Base-by-base conservation (phyloP, 1,140 invertebrate species). In the Chlorops oryzae region DNA sequence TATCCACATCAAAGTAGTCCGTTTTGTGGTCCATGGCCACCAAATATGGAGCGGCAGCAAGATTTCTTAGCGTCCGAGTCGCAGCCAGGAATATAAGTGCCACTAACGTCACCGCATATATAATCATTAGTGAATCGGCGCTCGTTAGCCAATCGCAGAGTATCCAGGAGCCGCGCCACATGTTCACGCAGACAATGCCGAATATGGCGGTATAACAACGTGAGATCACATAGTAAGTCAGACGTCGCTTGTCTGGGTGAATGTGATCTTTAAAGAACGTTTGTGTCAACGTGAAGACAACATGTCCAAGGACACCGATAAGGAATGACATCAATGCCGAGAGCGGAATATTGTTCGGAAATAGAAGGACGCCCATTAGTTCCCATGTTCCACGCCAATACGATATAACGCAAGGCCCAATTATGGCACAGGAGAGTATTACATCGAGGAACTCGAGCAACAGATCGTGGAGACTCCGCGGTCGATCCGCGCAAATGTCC, bases 301-400 rank as follows among this genome's bases (percentile, higher is more conserved):
- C 75, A 54, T 86, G 79, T 3, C 83, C 83, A 46, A 76, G 60
- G 51, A 86, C 74, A 3, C 88, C 88, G 51, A 89, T 79, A 0
- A 72, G 55, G 3, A 85, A 74, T 40, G 86, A 88, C n/a, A 79
- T 72, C 12, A 80, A 65, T 9, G 80, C 78, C 59, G 85, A 88
- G 3, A 78, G 52, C 1, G 80, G 65, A 10, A 71, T 62, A 23
- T 81, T 63, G 0, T 76, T 69, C 2, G 85, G 83, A 40, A 81
- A 80, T 20, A 90, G 74, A 65, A 86, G 84, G 23, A 81, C 61
- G 52, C 84, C 85, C 77, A 88, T 83, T 15, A 92, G 77, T 37
- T 81, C 79, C 88, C 88, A 92, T 23, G 86, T 87, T 43, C 87
- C 87, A 23, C 89, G 77, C 89, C 89, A 92, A 64, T 90, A 92